Evolutionary conservation across 1,140 invertebrate species (phyloP).

Genomic region (Psix sp.): DNA sequence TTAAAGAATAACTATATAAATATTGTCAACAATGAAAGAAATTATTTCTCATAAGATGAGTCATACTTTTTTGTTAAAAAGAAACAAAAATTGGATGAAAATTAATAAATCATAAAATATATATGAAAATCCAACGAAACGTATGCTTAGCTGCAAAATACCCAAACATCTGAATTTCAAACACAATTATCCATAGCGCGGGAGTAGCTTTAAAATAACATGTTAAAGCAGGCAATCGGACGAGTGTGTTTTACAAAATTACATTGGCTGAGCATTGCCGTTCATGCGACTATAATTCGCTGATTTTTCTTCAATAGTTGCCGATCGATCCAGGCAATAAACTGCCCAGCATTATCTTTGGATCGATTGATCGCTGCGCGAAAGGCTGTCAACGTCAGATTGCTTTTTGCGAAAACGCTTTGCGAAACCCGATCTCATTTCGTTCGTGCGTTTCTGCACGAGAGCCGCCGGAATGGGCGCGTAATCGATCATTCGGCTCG

Average conservation of each 20-base stretch:
- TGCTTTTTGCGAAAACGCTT: slow-evolving; percentile 17
- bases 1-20: too few relatives aligned
- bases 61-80: too few relatives aligned
- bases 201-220: slow-evolving; percentile 3
- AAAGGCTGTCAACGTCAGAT: too few relatives aligned
- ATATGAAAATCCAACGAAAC: too few relatives aligned
- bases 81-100: too few relatives aligned
- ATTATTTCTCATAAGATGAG: too few relatives aligned
- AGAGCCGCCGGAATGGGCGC: slow-evolving; percentile 37
- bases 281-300: slow-evolving; percentile 14
- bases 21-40: too few relatives aligned
- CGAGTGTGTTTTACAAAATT: neutral
- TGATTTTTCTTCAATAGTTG: slow-evolving; percentile 8
- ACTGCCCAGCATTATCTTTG: neutral
- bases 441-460: slow-evolving; percentile 43
- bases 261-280: neutral
- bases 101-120: too few relatives aligned
- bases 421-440: slow-evolving; percentile 44
- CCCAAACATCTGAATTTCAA: slow-evolving; percentile 5
- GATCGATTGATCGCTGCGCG: neutral
- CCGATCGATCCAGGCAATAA: slow-evolving; percentile 4
- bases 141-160: neutral
- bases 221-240: neutral
- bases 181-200: slow-evolving; percentile 5
- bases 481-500: slow-evolving; percentile 53